phyloP scores from a whole-genome alignment of 2,797 vertebrate genomes.

The Enteromius radiatus region DNA sequence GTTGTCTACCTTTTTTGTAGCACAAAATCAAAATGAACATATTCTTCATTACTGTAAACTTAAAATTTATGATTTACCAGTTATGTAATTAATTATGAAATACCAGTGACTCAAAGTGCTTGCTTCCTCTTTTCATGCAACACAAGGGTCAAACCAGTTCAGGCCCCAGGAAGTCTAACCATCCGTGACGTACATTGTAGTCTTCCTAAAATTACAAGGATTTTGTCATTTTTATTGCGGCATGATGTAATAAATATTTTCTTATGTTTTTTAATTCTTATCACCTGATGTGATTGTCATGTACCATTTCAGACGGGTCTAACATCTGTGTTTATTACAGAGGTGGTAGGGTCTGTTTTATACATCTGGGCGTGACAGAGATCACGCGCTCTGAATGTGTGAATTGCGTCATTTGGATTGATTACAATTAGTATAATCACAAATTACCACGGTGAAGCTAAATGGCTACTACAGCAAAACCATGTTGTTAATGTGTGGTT shows the following conservation, averaged over 20 bases:
- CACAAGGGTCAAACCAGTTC: not conserved
- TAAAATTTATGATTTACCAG: too few relatives aligned
- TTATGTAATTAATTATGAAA: slow-evolving; percentile 22
- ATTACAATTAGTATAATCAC: too few relatives aligned
- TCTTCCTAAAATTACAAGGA: not conserved
- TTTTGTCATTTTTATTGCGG: not conserved
- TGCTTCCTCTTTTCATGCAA: not conserved
- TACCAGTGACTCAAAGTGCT: not conserved
- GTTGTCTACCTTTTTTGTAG: not conserved
- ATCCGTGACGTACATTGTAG: not conserved
- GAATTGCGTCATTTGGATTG: too few relatives aligned
- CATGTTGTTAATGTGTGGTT: too few relatives aligned
- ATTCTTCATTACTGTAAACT: not conserved
- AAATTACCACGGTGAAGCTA: too few relatives aligned
- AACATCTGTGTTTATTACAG: too few relatives aligned
- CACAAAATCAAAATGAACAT: not conserved
- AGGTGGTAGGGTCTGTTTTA: too few relatives aligned
- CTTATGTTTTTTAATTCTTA: not conserved
- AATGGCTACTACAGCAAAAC: too few relatives aligned
- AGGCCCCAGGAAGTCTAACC: not conserved
- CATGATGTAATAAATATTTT: not conserved
- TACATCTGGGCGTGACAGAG: too few relatives aligned
- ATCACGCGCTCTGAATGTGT: too few relatives aligned
- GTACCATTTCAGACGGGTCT: too few relatives aligned
- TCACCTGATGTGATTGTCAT: too few relatives aligned